phyloP scores from a whole-genome alignment of 2,797 vertebrate species.

The Enteromius unitaeniatus region DNA sequence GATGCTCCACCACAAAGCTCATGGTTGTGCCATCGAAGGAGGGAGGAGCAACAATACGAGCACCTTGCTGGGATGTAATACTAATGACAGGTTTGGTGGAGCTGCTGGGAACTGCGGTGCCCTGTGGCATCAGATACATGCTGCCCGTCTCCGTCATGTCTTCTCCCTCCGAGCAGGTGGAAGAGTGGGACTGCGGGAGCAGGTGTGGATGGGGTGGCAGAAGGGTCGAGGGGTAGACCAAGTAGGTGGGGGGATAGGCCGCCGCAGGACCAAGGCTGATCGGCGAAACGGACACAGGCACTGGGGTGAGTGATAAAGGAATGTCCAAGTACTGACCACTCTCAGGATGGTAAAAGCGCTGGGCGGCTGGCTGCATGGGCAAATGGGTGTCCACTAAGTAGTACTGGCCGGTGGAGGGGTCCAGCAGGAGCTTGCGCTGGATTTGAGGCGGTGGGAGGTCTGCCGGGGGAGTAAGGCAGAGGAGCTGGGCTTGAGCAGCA shows the following conservation, averaged over 20 bases:
- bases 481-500: slow-evolving; percentile 71
- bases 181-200: slow-evolving; percentile 59
- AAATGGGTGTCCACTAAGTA: slow-evolving; percentile 93
- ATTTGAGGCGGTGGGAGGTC: slow-evolving; percentile 76
- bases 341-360: slow-evolving; percentile 92
- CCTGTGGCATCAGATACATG: slow-evolving; percentile 85
- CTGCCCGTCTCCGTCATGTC: slow-evolving; percentile 69
- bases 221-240: slow-evolving; percentile 88
- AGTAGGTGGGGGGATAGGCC: slow-evolving; percentile 83
- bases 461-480: slow-evolving; percentile 79
- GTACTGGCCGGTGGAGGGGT: slow-evolving; percentile 92
- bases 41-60: slow-evolving; percentile 91
- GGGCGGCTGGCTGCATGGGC: slow-evolving; percentile 82
- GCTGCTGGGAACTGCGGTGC: slow-evolving; percentile 72
- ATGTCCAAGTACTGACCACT: slow-evolving; percentile 94
- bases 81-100: slow-evolving; percentile 91
- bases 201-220: slow-evolving; percentile 61
- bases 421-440: slow-evolving; percentile 93
- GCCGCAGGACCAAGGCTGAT: slow-evolving; percentile 82
- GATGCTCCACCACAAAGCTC: slow-evolving; percentile 97
- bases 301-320: slow-evolving; percentile 81
- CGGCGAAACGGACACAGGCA: slow-evolving; percentile 83
- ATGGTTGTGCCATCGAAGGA: slow-evolving; percentile 97
- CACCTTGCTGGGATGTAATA: slow-evolving; percentile 91
- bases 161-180: slow-evolving; percentile 65